Conservation (phyloP, 2,888 invertebrate species). For the Hesperia comma region DNA sequence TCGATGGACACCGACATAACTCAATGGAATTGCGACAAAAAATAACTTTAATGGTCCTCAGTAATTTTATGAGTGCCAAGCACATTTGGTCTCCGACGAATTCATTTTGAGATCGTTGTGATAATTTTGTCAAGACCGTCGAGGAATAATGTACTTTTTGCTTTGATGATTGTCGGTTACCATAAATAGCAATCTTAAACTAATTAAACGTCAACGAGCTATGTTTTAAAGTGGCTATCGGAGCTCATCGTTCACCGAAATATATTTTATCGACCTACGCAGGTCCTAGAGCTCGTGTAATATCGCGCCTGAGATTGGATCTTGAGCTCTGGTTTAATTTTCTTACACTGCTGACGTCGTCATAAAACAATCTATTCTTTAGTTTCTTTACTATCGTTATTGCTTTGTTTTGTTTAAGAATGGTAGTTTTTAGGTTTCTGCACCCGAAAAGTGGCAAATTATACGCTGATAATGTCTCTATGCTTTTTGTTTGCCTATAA, state of each 20-base stretch:
- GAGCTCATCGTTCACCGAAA: conserved; percentile 9
- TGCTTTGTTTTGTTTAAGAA: too few species aligned
- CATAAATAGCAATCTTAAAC: conserved; percentile 41
- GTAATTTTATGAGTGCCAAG: conserved; percentile 35
- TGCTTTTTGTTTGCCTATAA: too few species aligned
- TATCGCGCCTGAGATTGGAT: background rate
- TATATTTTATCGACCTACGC: too few species aligned
- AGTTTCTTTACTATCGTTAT: too few species aligned
- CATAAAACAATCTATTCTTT: too few species aligned
- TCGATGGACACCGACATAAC: conserved; percentile 13
- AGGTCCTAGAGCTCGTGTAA: background rate
- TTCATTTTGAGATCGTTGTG: conserved; percentile 25
- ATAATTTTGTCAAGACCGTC: conserved; percentile 30
- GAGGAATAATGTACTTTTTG: conserved; percentile 35
- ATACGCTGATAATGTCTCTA: too few species aligned
- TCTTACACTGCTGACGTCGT: background rate
- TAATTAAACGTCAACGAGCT: conserved; percentile 40
- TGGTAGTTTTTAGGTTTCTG: too few species aligned
- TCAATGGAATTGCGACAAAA: conserved; percentile 27
- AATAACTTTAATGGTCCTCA: conserved; percentile 25
- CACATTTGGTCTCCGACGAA: conserved; percentile 20
- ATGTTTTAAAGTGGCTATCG: conserved; percentile 38
- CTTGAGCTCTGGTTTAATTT: background rate
- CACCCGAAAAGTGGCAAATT: too few species aligned
- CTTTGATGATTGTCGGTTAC: conserved; percentile 37